Evolutionary conservation across 2,797 vertebrate species (phyloP).

Genomic region (Geotrypetes seraphini): DNA sequence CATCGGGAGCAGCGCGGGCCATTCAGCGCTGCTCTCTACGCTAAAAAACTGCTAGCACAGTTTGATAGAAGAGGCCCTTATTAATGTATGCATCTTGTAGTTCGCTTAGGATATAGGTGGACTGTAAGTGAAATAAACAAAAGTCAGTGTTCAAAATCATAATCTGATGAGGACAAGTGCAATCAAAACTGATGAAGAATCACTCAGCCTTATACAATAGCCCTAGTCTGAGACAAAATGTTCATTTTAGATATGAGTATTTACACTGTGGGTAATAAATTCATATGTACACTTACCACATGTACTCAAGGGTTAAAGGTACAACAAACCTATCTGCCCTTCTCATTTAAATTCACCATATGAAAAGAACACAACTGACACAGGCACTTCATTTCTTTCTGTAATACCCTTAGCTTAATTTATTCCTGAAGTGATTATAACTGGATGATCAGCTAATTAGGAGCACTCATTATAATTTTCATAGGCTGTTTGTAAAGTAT

Average conservation of each 20-base stretch:
- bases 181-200: conserved; percentile 12
- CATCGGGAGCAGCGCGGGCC: too few relatives aligned
- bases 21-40: too few relatives aligned
- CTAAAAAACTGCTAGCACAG: too few relatives aligned
- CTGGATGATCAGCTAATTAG: conserved; percentile 67
- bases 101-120: too few relatives aligned
- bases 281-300: conserved; percentile 24
- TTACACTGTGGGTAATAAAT: conserved; percentile 5
- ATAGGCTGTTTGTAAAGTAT: conserved; percentile 65
- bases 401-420: conserved; percentile 59
- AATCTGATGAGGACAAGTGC: conserved; percentile 18
- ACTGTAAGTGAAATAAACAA: too few relatives aligned
- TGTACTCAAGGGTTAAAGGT: conserved; percentile 19
- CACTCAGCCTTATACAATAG: conserved; percentile 2
- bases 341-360: conserved; percentile 27
- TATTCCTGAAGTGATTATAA: conserved; percentile 65
- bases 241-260: conserved; percentile 6
- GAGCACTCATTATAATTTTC: conserved; percentile 56
- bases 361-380: conserved; percentile 12
- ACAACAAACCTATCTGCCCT: conserved; percentile 14
- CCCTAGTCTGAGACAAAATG: conserved; percentile 1
- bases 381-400: conserved; percentile 46
- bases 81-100: too few relatives aligned
- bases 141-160: conserved; percentile 19
- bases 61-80: too few relatives aligned